A percentile compares a stretch with the other conserved stretches of the same genome.
phyloP scores from a whole-genome alignment of 1,140 invertebrate genomes.

The Heterodera carotae region DNA sequence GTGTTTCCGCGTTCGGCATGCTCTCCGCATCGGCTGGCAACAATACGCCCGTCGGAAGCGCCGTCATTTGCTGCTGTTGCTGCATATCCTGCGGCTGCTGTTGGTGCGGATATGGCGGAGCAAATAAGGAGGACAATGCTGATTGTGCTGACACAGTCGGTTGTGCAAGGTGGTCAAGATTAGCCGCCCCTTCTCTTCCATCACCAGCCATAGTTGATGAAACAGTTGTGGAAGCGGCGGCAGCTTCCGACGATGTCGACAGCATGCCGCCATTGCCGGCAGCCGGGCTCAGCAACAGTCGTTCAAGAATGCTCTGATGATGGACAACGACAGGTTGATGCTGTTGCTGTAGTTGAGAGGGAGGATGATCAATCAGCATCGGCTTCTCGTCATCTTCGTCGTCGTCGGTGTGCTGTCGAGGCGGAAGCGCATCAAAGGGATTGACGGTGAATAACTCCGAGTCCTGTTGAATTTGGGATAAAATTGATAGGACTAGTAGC shows the following conservation, averaged over 20 bases:
- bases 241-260: constrained; percentile 2
- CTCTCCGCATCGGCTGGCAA: background rate
- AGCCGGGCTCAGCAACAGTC: constrained; percentile 1
- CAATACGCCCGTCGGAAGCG: background rate
- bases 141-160: background rate
- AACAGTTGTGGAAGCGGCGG: too few species aligned
- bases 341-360: background rate
- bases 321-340: background rate
- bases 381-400: too few species aligned
- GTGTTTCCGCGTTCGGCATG: constrained; percentile 25
- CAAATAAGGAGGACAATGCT: constrained; percentile 2
- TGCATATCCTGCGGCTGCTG: background rate
- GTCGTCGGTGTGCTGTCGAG: background rate
- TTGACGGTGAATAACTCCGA: constrained; percentile 14
- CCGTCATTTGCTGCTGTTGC: constrained; percentile 1
- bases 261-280: background rate
- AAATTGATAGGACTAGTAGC: background rate
- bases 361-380: too few species aligned
- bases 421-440: constrained; percentile 1
- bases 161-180: background rate
- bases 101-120: background rate
- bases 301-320: background rate
- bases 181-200: background rate
- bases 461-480: background rate
- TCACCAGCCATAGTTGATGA: too few species aligned